phyloP scores from a whole-genome alignment of 2,113 vertebrate species.

The Xerus inauris region DNA sequence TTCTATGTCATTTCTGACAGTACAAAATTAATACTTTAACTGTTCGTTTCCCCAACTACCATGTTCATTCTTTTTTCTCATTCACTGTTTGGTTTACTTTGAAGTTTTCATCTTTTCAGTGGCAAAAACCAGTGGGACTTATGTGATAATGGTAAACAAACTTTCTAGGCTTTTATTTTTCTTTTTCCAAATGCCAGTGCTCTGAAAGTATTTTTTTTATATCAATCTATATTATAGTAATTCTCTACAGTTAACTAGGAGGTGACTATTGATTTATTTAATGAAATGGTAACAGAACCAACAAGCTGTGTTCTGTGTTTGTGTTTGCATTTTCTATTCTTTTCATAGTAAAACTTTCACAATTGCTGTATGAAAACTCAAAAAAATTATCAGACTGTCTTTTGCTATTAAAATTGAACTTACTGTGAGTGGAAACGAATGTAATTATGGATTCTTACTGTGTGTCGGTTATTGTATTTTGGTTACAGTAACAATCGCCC shows the following conservation, averaged over 20 bases:
- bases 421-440: background rate
- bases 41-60: background rate
- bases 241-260: background rate
- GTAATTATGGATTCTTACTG: slow-evolving; percentile 3
- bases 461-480: background rate
- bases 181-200: background rate
- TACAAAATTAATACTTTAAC: background rate
- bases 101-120: background rate
- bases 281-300: background rate
- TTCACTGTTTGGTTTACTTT: background rate
- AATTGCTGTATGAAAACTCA: background rate
- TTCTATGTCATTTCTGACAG: background rate
- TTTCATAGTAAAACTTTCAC: background rate
- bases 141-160: background rate
- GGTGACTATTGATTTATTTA: background rate
- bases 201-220: background rate
- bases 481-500: slow-evolving; percentile 95
- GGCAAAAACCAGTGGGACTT: background rate
- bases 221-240: background rate
- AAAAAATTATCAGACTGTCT: background rate
- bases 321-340: slow-evolving; percentile 15
- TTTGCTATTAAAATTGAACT: background rate
- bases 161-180: background rate
- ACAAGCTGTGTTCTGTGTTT: background rate
- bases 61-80: background rate